Conservation (phyloP, 2,888 invertebrate species). For the Prionchulus punctatus region DNA sequence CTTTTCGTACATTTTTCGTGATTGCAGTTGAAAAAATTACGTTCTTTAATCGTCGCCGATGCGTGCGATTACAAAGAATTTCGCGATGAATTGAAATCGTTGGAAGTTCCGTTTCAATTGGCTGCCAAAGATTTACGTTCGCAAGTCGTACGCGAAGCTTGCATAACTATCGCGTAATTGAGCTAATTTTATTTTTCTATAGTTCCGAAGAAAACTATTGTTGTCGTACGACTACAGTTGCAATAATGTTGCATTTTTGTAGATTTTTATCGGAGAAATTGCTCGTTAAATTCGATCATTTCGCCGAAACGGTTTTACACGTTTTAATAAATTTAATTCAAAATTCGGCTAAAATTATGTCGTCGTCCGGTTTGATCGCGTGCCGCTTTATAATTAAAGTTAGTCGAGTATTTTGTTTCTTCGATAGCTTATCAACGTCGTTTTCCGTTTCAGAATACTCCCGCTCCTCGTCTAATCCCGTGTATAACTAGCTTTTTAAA, state of each 20-base stretch:
- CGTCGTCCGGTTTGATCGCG: constrained; percentile 52
- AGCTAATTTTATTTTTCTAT: constrained; percentile 3
- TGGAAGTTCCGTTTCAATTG: constrained; percentile 62
- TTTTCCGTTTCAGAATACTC: constrained; percentile 44
- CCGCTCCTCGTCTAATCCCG: constrained; percentile 60
- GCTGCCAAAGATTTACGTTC: constrained; percentile 75
- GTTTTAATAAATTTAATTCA: constrained; percentile 73
- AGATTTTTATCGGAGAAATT: constrained; percentile 62
- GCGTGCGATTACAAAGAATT: constrained; percentile 59
- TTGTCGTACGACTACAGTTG: neutral
- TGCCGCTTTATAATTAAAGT: constrained; percentile 66
- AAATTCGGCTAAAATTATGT: constrained; percentile 75
- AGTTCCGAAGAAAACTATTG: constrained; percentile 10
- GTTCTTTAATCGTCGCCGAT: constrained; percentile 64
- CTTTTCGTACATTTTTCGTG: constrained; percentile 12
- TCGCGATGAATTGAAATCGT: constrained; percentile 52
- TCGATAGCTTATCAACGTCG: neutral
- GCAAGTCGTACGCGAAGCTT: constrained; percentile 84
- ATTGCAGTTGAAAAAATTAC: constrained; percentile 61
- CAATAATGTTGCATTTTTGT: constrained; percentile 14
- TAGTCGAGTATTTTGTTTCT: neutral
- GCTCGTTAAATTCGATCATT: constrained; percentile 63
- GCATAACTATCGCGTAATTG: constrained; percentile 67
- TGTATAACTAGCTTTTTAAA: constrained; percentile 42
- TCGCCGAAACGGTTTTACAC: constrained; percentile 64